Evolutionary conservation across 2,113 vertebrate species (phyloP).

Genomic region (Sterrhoptilus dennistouni): DNA sequence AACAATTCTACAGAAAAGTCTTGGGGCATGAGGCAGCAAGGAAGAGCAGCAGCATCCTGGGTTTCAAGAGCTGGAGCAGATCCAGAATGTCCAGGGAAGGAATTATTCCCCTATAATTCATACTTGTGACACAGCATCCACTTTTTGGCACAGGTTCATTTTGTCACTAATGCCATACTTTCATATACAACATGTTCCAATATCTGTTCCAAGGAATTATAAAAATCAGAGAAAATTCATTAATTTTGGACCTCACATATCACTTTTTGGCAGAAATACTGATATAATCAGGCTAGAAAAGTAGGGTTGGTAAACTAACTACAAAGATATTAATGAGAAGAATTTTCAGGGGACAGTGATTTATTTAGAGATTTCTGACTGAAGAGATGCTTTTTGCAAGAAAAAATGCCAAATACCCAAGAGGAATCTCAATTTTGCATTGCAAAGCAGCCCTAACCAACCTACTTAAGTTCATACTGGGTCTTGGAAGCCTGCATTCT

Average conservation of each 20-base stretch:
- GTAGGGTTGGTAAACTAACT: background rate
- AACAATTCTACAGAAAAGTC: background rate
- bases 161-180: background rate
- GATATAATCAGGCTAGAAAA: background rate
- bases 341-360: background rate
- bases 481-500: background rate
- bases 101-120: fast-evolving
- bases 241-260: background rate
- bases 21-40: background rate
- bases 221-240: background rate
- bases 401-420: background rate
- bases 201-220: background rate
- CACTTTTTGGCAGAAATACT: background rate
- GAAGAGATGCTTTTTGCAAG: background rate
- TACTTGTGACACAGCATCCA: background rate
- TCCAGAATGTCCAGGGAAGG: background rate
- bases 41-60: background rate
- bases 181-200: background rate
- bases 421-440: background rate
- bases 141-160: background rate
- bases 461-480: background rate
- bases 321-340: background rate
- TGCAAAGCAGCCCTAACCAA: background rate
- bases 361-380: background rate
- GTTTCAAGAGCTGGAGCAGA: background rate